A percentile compares a stretch with the other conserved stretches of the same genome.
Conservation (phyloP, 2,888 invertebrate species). For the Diadromus collaris region DNA sequence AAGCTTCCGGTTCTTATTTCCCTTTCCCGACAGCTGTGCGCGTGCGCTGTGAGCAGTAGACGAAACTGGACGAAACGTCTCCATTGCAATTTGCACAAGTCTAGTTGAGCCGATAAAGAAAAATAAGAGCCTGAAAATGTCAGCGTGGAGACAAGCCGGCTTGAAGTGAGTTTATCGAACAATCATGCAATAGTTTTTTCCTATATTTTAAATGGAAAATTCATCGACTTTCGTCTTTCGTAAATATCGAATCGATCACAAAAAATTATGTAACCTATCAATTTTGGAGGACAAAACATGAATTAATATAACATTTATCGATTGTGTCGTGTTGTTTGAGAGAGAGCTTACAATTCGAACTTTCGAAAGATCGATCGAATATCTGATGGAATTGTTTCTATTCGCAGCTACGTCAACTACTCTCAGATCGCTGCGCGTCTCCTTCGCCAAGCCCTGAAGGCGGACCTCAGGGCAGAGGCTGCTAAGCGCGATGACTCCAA, state of each 20-base stretch:
- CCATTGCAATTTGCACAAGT: slow-evolving; percentile 42
- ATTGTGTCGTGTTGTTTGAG: background rate
- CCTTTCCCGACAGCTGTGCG: background rate
- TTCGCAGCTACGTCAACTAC: slow-evolving; percentile 95
- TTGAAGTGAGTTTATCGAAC: slow-evolving; percentile 86
- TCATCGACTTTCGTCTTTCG: slow-evolving; percentile 39
- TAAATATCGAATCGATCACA: slow-evolving; percentile 16
- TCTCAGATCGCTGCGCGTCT: slow-evolving; percentile 95
- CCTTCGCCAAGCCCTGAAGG: slow-evolving; percentile 90
- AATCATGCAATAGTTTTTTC: background rate
- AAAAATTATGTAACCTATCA: slow-evolving; percentile 62
- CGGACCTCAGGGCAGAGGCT: slow-evolving; percentile 88
- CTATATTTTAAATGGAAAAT: slow-evolving; percentile 2
- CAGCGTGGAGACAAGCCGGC: slow-evolving; percentile 92
- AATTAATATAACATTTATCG: slow-evolving; percentile 19
- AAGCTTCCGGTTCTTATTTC: slow-evolving; percentile 8
- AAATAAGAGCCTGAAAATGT: slow-evolving; percentile 82
- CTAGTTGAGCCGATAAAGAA: slow-evolving; percentile 36
- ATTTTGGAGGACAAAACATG: slow-evolving; percentile 16
- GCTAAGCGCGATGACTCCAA: slow-evolving; percentile 87
- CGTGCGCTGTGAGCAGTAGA: slow-evolving; percentile 15
- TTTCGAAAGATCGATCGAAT: background rate
- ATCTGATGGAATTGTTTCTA: slow-evolving; percentile 42
- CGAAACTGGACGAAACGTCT: slow-evolving; percentile 31
- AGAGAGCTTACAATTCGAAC: background rate